Percentiles rank a stretch among this genome's conserved stretches.
Evolutionary conservation across 2,797 vertebrate genomes (phyloP).

Genomic region (Taenioides sp.): DNA sequence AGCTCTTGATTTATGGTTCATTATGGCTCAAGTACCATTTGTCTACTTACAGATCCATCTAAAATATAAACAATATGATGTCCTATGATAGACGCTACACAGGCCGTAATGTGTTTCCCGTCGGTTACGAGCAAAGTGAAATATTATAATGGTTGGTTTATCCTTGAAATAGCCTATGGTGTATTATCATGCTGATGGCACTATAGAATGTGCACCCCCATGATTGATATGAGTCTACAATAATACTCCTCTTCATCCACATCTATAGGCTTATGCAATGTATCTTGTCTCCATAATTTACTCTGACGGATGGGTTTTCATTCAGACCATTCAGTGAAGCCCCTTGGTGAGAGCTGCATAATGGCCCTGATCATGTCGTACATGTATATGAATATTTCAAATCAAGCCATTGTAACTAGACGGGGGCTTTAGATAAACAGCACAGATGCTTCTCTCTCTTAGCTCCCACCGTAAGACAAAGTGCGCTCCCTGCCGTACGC

Average conservation of each 20-base stretch:
- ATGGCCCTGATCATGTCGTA: constrained; percentile 75
- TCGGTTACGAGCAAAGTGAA: constrained; percentile 61
- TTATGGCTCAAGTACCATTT: constrained; percentile 36
- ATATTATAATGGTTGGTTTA: constrained; percentile 72
- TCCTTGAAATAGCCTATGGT: constrained; percentile 72
- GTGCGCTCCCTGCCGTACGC: constrained; percentile 61
- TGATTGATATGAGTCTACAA: constrained; percentile 66
- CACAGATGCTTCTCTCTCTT: constrained; percentile 67
- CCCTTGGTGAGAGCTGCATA: constrained; percentile 63
- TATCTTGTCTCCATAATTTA: constrained; percentile 73
- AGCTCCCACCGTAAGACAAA: constrained; percentile 60
- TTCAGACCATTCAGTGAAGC: constrained; percentile 63
- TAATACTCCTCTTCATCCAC: constrained; percentile 67
- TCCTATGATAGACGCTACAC: constrained; percentile 46
- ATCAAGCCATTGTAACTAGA: constrained; percentile 68
- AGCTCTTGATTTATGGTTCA: constrained; percentile 36
- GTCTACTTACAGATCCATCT: constrained; percentile 40
- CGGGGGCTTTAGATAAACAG: constrained; percentile 69
- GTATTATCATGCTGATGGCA: constrained; percentile 73
- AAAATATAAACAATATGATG: constrained; percentile 49
- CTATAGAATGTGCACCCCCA: constrained; percentile 44
- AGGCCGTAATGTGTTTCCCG: constrained; percentile 63
- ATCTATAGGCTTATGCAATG: constrained; percentile 75
- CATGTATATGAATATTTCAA: constrained; percentile 78
- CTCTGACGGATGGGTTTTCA: constrained; percentile 67